Conservation (phyloP, 2,113 vertebrate genomes). For the Galeopterus variegatus region DNA sequence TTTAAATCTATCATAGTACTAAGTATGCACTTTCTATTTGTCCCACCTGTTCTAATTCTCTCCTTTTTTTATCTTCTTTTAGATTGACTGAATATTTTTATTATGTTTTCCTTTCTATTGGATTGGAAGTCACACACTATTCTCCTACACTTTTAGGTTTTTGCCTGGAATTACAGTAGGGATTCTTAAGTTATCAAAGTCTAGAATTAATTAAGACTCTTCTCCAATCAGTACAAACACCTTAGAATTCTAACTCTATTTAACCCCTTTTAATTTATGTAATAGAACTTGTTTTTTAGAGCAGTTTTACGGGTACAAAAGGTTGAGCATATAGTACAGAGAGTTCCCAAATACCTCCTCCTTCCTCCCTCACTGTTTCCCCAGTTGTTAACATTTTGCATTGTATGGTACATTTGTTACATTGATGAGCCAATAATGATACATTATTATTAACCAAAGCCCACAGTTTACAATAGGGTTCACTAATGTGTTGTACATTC, state of each 20-base stretch:
- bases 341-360: background rate
- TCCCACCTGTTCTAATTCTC: background rate
- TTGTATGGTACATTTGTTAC: background rate
- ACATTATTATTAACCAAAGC: background rate
- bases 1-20: background rate
- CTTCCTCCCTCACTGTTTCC: background rate
- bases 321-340: background rate
- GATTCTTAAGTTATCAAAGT: background rate
- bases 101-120: background rate
- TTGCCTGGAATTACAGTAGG: background rate
- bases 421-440: background rate
- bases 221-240: background rate
- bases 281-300: background rate
- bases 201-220: background rate
- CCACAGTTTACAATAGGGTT: background rate
- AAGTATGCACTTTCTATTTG: background rate
- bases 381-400: background rate
- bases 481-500: background rate
- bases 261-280: background rate
- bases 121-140: background rate
- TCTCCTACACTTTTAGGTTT: background rate
- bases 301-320: background rate
- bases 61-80: background rate
- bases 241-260: background rate
- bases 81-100: background rate